Conservation (phyloP, 1,140 invertebrate species). For the Apis mellifera region DNA sequence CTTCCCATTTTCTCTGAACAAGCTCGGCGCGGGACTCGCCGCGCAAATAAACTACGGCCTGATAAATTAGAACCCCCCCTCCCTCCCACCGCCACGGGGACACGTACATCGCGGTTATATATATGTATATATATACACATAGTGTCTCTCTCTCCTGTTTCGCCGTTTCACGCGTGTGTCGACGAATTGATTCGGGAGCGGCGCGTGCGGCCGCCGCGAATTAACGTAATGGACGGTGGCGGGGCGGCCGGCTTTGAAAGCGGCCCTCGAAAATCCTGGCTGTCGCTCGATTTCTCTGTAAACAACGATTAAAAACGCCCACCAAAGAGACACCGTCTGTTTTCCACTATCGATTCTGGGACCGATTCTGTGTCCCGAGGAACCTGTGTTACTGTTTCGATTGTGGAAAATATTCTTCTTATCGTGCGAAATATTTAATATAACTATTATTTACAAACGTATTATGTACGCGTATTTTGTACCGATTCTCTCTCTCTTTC, state of each 20-base stretch:
- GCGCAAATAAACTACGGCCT: constrained; percentile 61
- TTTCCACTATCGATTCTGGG: background rate
- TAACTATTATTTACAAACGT: too few species aligned
- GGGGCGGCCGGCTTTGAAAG: constrained; percentile 36
- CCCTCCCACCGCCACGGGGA: background rate
- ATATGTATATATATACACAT: too few species aligned
- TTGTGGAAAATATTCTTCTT: too few species aligned
- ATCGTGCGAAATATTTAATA: too few species aligned
- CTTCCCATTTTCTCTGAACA: constrained; percentile 42
- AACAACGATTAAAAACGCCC: constrained; percentile 43
- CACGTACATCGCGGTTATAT: too few species aligned
- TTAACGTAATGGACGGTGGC: constrained; percentile 60
- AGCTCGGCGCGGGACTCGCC: background rate
- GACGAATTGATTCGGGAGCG: constrained; percentile 40
- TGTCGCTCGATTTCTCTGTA: constrained; percentile 25
- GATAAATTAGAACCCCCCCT: constrained; percentile 60
- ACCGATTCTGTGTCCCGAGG: background rate
- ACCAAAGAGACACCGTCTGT: background rate
- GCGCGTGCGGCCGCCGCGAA: constrained; percentile 48
- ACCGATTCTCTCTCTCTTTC: too few species aligned
- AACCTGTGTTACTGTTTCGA: background rate
- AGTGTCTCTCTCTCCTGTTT: background rate
- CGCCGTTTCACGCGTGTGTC: background rate
- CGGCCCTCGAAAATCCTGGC: constrained; percentile 36
- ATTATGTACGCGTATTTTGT: too few species aligned